A percentile compares a stretch with the other conserved stretches of the same genome.
phyloP scores from a whole-genome alignment of 2,113 vertebrate species.

The Aphyosemion australe region DNA sequence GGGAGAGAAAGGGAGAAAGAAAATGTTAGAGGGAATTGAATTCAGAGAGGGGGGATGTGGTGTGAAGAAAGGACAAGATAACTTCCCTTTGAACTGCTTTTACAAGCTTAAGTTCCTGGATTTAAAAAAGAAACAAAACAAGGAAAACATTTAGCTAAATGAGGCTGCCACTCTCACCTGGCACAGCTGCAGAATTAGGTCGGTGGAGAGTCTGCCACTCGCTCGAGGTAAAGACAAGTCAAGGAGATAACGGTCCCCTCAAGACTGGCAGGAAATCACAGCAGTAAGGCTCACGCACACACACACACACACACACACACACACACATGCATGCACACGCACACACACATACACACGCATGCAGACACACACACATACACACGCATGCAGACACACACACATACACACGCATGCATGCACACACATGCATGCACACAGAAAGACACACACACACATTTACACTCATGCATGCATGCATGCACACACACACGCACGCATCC shows the following conservation, averaged over 20 bases:
- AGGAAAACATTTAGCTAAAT: slow-evolving; percentile 47
- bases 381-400: slow-evolving; percentile 10
- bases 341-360: background rate
- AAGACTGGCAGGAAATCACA: slow-evolving; percentile 44
- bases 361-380: background rate
- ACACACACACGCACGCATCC: too few relatives aligned
- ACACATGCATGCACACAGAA: background rate
- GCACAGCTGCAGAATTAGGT: slow-evolving; percentile 42
- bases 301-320: background rate
- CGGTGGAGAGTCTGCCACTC: slow-evolving; percentile 27
- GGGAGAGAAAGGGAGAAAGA: slow-evolving; percentile 22
- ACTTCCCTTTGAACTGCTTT: slow-evolving; percentile 51
- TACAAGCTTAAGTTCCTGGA: slow-evolving; percentile 34
- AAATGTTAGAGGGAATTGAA: slow-evolving; percentile 20
- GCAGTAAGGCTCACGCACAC: slow-evolving; percentile 23
- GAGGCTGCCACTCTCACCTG: slow-evolving; percentile 60
- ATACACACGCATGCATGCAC: background rate
- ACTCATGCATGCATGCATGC: too few relatives aligned
- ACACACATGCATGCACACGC: slow-evolving; percentile 10
- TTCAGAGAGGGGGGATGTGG: slow-evolving; percentile 1
- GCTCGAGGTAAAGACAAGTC: slow-evolving; percentile 47
- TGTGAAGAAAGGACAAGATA: slow-evolving; percentile 43
- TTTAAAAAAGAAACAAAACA: background rate
- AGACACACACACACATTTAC: too few relatives aligned
- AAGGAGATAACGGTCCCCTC: slow-evolving; percentile 43